phyloP scores from a whole-genome alignment of 2,113 vertebrate genomes.

The Corythaeola cristata region DNA sequence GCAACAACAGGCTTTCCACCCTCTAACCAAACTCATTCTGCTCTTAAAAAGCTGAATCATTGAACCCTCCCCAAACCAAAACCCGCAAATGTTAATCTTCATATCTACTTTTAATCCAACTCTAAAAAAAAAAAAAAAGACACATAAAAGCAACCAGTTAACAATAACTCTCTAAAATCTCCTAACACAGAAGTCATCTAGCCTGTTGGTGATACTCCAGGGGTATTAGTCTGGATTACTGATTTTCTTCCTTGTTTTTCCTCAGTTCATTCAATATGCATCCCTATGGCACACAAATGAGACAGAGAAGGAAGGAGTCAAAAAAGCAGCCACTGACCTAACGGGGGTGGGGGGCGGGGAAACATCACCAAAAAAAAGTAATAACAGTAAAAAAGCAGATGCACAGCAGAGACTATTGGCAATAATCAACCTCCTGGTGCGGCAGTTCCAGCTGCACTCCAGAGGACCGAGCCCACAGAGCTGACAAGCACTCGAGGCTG shows the following conservation, averaged over 20 bases:
- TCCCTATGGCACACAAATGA: fast-evolving
- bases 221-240: neutral
- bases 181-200: neutral
- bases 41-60: neutral
- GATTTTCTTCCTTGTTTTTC: neutral
- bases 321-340: slow-evolving; percentile 34
- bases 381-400: neutral
- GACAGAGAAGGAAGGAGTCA: neutral
- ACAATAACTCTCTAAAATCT: neutral
- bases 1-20: neutral
- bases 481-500: neutral
- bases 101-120: neutral
- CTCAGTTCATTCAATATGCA: neutral
- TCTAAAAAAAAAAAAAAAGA: neutral
- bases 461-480: neutral
- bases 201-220: neutral
- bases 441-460: neutral
- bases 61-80: neutral
- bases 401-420: neutral
- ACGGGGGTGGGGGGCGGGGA: neutral
- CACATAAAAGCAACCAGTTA: neutral
- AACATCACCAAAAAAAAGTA: neutral
- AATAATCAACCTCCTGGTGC: neutral
- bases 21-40: neutral
- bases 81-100: neutral